phyloP scores from a whole-genome alignment of 2,113 vertebrate species.

The Poeciliopsis retropinna region DNA sequence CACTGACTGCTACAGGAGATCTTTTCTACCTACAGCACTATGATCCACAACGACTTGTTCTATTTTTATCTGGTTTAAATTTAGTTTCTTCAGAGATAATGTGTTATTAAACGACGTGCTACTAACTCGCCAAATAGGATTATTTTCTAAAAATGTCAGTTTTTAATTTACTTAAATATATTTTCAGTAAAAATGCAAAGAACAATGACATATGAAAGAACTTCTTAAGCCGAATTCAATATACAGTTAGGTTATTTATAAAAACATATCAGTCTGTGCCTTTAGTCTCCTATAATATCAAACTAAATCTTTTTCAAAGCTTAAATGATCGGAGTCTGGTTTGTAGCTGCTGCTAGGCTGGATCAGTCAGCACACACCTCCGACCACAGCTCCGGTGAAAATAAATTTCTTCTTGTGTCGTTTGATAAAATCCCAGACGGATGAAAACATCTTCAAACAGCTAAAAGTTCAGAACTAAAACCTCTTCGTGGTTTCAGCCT shows the following conservation, averaged over 20 bases:
- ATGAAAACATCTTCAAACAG: constrained; percentile 82
- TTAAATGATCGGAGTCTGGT: background rate
- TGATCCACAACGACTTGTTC: no score
- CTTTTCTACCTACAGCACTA: no score
- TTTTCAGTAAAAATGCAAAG: background rate
- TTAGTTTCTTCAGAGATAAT: no score
- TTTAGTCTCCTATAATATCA: rapidly evolving
- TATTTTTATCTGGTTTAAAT: no score
- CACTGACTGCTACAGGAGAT: no score
- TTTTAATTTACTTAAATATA: background rate
- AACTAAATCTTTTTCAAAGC: background rate
- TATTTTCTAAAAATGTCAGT: background rate
- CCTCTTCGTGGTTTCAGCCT: background rate
- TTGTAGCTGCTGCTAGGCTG: constrained; percentile 29
- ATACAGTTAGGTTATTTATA: rapidly evolving
- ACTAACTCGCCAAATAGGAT: no score
- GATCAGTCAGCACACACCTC: constrained; percentile 79
- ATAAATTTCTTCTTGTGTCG: constrained; percentile 94
- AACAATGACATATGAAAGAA: background rate
- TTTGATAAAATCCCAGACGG: constrained; percentile 91
- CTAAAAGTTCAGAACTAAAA: background rate
- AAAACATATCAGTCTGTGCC: background rate
- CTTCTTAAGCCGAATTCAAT: constrained; percentile 17
- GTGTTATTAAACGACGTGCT: no score
- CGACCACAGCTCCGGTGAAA: constrained; percentile 86